Evolutionary conservation across 2,888 invertebrate genomes (phyloP).

Genomic region (Trachelus iudaicus): DNA sequence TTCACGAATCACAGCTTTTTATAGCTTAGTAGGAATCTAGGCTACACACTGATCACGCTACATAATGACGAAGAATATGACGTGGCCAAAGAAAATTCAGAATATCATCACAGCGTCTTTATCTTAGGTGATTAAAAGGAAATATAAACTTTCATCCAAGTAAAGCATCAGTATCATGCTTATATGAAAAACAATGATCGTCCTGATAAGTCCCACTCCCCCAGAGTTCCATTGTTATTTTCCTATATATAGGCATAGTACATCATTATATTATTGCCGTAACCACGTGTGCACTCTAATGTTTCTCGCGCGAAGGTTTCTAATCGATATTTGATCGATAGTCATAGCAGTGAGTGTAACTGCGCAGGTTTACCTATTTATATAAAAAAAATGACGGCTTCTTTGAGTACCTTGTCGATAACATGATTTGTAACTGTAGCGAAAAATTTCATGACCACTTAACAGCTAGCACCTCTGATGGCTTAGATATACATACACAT

Average conservation of each 20-base stretch:
- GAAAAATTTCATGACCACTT: not conserved
- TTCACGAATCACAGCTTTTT: not conserved
- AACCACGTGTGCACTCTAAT: not conserved
- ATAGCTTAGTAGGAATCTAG: not conserved
- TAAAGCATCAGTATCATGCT: not conserved
- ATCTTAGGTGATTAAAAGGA: not conserved
- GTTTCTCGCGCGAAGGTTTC: not conserved
- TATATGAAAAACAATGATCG: not conserved
- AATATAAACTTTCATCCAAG: not conserved
- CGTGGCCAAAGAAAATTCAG: not conserved
- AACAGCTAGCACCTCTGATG: not conserved
- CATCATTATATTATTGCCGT: not conserved
- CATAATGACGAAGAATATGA: not conserved
- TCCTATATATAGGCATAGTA: not conserved
- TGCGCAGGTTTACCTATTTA: not conserved
- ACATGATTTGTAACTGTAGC: not conserved
- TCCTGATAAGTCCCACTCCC: not conserved
- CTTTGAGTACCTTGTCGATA: not conserved
- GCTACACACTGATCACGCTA: not conserved
- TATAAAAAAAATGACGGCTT: not conserved
- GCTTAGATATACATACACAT: not conserved
- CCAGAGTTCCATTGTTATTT: not conserved
- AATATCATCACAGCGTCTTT: not conserved
- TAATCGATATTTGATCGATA: not conserved
- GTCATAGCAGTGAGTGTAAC: not conserved